Evolutionary conservation across 2,888 invertebrate species (phyloP), one percentile per base, ranked within the genome.

Genomic region (Candidula unifasciata): DNA sequence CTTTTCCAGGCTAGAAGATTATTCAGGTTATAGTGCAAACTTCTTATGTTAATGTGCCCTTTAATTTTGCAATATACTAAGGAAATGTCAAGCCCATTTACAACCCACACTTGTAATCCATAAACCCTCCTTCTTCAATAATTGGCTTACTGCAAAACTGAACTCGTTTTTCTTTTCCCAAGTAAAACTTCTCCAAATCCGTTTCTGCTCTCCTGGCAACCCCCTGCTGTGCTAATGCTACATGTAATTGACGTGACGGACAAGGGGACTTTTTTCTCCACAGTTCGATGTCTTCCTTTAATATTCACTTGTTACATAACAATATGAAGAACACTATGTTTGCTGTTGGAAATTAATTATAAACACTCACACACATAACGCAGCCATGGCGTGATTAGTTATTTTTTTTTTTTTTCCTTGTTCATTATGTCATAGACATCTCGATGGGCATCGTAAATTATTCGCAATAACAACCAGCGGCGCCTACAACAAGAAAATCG

Each of bases 81-180:
- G 8, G 1, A 44, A 0, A 44, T 44, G 6, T 44, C 44, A 44
- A 44, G 44, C 44, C 13, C 44, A 10, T 44, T 6, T 44, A 44
- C 13, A 44, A 10, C 13, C 44, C 44, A 44, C 6, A 44, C 44
- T 6, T 44, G 44, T 10, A 44, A 10, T 44, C 13, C 44, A 6
- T 13, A 44, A 10, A 44, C 13, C 44, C 44, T 44, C 44, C 44
- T 13, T 44, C 8, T 13, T 44, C 44, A 8, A 73, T 73, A 73
- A 73, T 73, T 73, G 44, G n/a, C 73, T 73, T 44, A 73, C 44
- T n/a, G n/a, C 27, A n/a, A 18, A 44, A 73, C 44, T 73, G 73
- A 73, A 73, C 44, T 73, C n/a, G 27, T 73, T 24, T 73, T 24
- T 73, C 44, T 24, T 24, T n/a, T 73, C 73, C 27, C 69, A 3